A percentile compares a stretch with the other conserved stretches of the same genome.
Evolutionary conservation across 2,113 vertebrate species (phyloP).

Genomic region (Malurus melanocephalus): DNA sequence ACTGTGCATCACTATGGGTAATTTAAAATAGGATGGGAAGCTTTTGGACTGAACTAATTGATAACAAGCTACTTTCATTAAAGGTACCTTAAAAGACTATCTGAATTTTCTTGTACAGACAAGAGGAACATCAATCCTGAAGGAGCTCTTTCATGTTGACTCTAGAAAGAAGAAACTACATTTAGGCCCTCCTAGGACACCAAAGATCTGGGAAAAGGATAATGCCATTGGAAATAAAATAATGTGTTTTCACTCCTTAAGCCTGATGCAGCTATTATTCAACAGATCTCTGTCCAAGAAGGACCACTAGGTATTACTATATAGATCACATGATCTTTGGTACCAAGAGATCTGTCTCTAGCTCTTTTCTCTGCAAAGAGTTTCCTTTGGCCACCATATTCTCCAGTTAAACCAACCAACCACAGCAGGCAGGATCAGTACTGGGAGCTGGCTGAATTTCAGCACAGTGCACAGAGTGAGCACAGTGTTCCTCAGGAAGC

Average conservation of each 20-base stretch:
- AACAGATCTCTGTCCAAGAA: neutral
- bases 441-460: neutral
- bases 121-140: neutral
- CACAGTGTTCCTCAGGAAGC: neutral
- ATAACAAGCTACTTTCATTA: neutral
- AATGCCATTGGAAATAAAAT: neutral
- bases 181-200: neutral
- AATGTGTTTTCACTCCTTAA: neutral
- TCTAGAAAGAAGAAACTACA: neutral
- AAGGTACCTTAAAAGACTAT: neutral
- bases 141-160: neutral
- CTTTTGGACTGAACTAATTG: neutral
- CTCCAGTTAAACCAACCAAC: neutral
- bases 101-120: neutral
- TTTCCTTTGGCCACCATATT: neutral
- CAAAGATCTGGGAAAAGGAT: neutral
- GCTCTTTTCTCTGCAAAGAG: neutral
- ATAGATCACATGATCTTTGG: neutral
- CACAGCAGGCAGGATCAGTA: neutral
- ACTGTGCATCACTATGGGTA: rapidly evolving
- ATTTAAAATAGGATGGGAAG: neutral
- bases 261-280: neutral
- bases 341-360: neutral
- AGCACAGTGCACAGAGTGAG: neutral
- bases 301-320: neutral